Conservation (phyloP, 2,113 vertebrate genomes). For the Brachypteracias leptosomus region DNA sequence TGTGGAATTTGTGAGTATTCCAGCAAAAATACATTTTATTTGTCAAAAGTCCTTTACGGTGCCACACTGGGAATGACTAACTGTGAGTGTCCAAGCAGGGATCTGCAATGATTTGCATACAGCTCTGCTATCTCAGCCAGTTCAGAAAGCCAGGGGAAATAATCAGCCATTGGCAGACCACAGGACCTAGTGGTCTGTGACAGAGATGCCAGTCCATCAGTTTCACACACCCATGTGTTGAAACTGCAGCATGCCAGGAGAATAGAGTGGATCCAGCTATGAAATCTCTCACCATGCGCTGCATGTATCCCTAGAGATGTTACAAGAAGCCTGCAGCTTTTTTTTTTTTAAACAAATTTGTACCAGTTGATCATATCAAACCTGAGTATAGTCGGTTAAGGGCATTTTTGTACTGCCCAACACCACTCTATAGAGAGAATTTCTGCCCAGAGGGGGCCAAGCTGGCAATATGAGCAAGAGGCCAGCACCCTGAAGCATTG, state of each 20-base stretch:
- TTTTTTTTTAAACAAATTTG: not conserved
- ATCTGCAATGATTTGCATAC: not conserved
- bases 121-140: not conserved
- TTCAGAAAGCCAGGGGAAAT: not conserved
- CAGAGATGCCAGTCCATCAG: not conserved
- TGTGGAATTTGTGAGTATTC: not conserved
- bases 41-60: not conserved
- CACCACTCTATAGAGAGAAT: rapidly evolving
- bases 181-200: not conserved
- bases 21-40: not conserved
- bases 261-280: not conserved
- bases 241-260: not conserved
- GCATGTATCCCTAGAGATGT: not conserved
- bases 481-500: not conserved
- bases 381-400: not conserved
- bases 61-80: not conserved
- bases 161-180: not conserved
- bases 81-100: not conserved
- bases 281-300: not conserved
- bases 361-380: not conserved
- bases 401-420: not conserved
- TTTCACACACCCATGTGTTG: not conserved
- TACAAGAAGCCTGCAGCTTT: not conserved
- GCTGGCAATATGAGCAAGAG: not conserved
- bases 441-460: not conserved